A percentile compares a stretch with the other conserved stretches of the same genome.
phyloP scores from a whole-genome alignment of 2,113 vertebrate genomes.

The Lophotis ruficrista region DNA sequence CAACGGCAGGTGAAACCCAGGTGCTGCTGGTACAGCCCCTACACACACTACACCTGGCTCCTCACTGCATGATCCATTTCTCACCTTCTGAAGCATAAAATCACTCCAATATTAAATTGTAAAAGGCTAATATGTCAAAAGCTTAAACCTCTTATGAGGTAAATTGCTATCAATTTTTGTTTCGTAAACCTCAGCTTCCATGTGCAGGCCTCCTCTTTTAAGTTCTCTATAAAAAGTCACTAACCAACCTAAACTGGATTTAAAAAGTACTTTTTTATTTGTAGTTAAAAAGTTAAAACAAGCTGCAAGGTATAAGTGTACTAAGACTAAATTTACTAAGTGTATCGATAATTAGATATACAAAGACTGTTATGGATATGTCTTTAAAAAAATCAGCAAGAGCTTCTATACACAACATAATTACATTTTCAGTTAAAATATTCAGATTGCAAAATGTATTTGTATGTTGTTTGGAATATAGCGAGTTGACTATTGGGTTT shows the following conservation, averaged over 20 bases:
- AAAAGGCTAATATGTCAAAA: background rate
- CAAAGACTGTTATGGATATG: background rate
- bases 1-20: background rate
- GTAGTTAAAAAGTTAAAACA: background rate
- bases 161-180: background rate
- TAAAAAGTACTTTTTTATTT: no score
- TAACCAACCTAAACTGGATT: background rate
- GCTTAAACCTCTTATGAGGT: background rate
- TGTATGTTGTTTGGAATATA: background rate
- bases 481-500: background rate
- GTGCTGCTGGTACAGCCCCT: background rate
- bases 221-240: background rate
- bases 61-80: background rate
- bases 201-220: background rate
- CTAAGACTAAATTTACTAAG: background rate
- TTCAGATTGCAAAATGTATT: background rate
- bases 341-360: background rate
- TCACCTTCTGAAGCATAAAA: background rate
- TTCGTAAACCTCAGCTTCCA: background rate
- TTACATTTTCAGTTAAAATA: background rate
- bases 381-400: background rate
- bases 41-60: background rate
- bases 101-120: background rate
- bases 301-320: background rate
- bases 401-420: background rate